phyloP scores from a whole-genome alignment of 1,140 invertebrate genomes.

The Sipha flava region DNA sequence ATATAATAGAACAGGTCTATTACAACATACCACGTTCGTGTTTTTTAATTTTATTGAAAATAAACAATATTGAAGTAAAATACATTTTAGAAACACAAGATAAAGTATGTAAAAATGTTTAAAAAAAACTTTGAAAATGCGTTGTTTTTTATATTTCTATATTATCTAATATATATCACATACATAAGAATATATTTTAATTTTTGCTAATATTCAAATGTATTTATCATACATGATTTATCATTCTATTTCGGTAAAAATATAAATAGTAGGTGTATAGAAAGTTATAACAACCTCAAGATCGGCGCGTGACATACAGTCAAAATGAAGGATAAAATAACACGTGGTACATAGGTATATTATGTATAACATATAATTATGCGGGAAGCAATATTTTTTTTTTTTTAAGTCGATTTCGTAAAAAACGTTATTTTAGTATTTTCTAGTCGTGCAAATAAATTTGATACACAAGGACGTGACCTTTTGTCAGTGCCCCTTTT shows the following conservation, averaged over 20 bases:
- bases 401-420: background rate
- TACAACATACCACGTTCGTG: too few relatives aligned
- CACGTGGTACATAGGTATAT: background rate
- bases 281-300: background rate
- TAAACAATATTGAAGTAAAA: too few relatives aligned
- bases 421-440: background rate
- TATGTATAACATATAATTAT: background rate
- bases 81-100: too few relatives aligned
- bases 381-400: background rate
- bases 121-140: too few relatives aligned
- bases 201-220: too few relatives aligned
- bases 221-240: background rate
- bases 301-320: background rate
- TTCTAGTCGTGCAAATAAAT: slow-evolving; percentile 6
- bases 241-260: background rate
- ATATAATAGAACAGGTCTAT: too few relatives aligned
- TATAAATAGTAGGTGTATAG: background rate
- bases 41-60: too few relatives aligned
- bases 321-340: background rate
- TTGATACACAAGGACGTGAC: background rate
- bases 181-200: too few relatives aligned
- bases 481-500: background rate
- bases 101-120: too few relatives aligned
- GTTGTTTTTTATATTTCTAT: too few relatives aligned
- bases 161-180: too few relatives aligned